Evolutionary conservation across 1,140 invertebrate genomes (phyloP), one percentile per base, ranked within the genome.

Genomic region (Cyclargus thomasi): DNA sequence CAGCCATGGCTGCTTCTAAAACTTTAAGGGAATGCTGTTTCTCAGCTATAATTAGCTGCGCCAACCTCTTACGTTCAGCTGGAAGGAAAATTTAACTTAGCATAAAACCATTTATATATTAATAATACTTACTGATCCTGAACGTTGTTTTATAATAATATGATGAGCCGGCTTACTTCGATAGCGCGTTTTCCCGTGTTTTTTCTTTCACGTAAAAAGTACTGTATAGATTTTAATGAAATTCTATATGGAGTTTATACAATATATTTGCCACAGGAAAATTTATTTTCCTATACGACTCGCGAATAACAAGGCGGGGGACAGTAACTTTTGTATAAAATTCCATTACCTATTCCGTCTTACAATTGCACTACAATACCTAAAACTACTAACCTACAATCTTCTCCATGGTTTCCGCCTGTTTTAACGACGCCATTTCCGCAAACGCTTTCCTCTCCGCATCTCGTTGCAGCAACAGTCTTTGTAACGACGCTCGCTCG

Each of bases 331-430:
- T n/a, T n/a, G n/a, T n/a, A n/a, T n/a, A n/a, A n/a, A n/a, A 29
- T 29, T 29, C 23, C 6, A 23, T 23, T 23, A 23, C 23, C 23
- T 2, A 23, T 23, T 2, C 23, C 6, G 6, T 2, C 2, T 47
- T 4, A 64, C 20, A 39, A 29, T 2, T 23, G 2, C 2, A 23
- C 23, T 23, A 2, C 6, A 2, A 23, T 6, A 23, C 23, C 39
- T 39, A 62, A 65, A 39, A n/a, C 39, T 53, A 78, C 79, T 75
- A 63, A 91, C 90, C 87, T 47, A 91, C 74, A 73, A 91, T 88
- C 71, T 91, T 91, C 64, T 91, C 87, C 81, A 91, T 80, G 67
- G 88, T 91, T 72, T 91, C 90, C 4, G 88, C 88, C 66, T 91
- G 89, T 69, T 90, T 91, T 53, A 90, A 53, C 0, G 83, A 76